Conservation (phyloP, 2,888 invertebrate genomes). For the Pristionchus entomophagus region DNA sequence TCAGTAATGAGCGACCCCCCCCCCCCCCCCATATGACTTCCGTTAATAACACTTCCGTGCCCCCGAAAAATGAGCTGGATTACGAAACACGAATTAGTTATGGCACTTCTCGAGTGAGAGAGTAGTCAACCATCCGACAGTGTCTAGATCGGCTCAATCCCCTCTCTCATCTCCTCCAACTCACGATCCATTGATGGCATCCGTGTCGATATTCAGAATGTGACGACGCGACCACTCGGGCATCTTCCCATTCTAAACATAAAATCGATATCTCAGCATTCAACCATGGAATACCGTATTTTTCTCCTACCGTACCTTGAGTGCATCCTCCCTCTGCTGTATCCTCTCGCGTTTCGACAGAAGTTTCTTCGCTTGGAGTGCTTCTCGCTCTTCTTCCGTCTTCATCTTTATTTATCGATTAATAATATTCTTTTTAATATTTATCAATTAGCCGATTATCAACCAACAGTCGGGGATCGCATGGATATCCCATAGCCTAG, state of each 20-base stretch:
- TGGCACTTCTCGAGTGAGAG: neutral
- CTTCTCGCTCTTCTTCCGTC: neutral
- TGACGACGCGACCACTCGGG: neutral
- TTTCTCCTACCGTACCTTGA: neutral
- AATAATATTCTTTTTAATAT: too few species aligned
- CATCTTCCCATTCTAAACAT: neutral
- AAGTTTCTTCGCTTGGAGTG: neutral
- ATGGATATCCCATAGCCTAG: too few species aligned
- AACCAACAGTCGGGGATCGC: too few species aligned
- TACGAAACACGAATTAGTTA: neutral
- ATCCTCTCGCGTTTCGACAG: neutral
- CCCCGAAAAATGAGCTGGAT: neutral
- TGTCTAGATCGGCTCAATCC: too few species aligned
- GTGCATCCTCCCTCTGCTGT: neutral
- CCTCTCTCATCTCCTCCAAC: neutral
- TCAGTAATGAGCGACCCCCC: neutral
- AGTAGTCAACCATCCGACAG: neutral
- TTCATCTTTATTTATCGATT: too few species aligned
- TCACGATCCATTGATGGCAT: neutral
- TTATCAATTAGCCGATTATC: too few species aligned
- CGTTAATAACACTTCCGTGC: too few species aligned
- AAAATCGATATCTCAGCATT: neutral
- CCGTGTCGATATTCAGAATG: neutral
- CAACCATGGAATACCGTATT: neutral
- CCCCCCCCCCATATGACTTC: too few species aligned